These are phyloP conservation scores for Ischnus inquisitorius DNA, from an alignment of 2,888 invertebrate species.

Conservation along the genomic window DNA sequence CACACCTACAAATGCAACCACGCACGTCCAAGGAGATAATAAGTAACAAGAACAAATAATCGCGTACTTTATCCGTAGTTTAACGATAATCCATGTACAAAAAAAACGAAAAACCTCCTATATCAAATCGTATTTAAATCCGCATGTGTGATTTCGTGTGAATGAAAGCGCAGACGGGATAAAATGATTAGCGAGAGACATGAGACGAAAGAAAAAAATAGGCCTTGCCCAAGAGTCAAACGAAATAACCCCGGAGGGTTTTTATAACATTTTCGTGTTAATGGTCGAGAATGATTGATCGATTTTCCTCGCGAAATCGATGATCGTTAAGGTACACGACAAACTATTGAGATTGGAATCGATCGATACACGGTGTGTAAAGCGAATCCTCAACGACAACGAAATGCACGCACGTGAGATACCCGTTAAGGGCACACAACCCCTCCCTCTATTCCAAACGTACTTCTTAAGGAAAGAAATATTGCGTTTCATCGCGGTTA, in stretches of 20 bases:
- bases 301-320: background rate
- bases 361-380: constrained; percentile 49
- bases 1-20: constrained; percentile 70
- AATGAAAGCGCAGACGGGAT: constrained; percentile 35
- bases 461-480: constrained; percentile 44
- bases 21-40: constrained; percentile 73
- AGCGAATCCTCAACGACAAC: constrained; percentile 62
- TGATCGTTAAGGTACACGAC: background rate
- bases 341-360: constrained; percentile 39
- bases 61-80: constrained; percentile 62
- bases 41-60: constrained; percentile 59
- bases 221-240: constrained; percentile 52
- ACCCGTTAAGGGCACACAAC: constrained; percentile 32
- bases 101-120: constrained; percentile 58
- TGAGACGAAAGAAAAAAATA: constrained; percentile 27
- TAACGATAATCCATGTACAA: constrained; percentile 67
- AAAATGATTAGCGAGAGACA: constrained; percentile 22
- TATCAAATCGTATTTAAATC: constrained; percentile 51
- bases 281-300: background rate
- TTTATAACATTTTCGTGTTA: background rate
- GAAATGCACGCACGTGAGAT: constrained; percentile 59
- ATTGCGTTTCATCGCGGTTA: constrained; percentile 40
- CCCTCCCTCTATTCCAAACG: background rate
- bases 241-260: constrained; percentile 42
- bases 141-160: constrained; percentile 43